phyloP scores from a whole-genome alignment of 2,113 vertebrate genomes.

The Nibea albiflora region DNA sequence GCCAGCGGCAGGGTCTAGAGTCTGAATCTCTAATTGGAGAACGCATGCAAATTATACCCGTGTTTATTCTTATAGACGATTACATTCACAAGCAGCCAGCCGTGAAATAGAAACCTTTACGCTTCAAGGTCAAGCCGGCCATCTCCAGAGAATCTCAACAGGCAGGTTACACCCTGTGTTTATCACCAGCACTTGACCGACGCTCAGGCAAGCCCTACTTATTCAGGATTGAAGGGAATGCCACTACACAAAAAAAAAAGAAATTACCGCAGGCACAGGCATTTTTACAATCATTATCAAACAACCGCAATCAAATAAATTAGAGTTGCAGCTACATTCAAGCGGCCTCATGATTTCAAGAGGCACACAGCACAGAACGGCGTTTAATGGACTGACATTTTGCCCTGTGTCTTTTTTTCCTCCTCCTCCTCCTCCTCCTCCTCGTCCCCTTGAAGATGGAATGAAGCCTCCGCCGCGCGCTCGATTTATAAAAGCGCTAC shows the following conservation, averaged over 20 bases:
- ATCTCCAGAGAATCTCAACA: conserved; percentile 33
- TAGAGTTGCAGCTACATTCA: neutral
- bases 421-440: too few relatives aligned
- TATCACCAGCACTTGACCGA: conserved; percentile 4
- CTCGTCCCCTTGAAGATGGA: conserved; percentile 26
- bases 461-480: conserved; percentile 45
- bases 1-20: conserved; percentile 2
- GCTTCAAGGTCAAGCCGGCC: conserved; percentile 36
- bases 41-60: conserved; percentile 40
- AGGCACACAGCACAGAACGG: conserved; percentile 13
- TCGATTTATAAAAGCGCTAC: conserved; percentile 63
- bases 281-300: conserved; percentile 26
- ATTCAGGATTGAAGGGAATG: neutral
- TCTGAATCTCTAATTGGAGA: conserved; percentile 59
- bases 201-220: neutral
- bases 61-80: conserved; percentile 61
- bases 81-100: conserved; percentile 37
- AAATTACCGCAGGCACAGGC: neutral
- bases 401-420: conserved; percentile 16
- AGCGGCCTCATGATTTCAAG: conserved; percentile 34
- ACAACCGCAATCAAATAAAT: conserved; percentile 31
- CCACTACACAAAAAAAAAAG: neutral
- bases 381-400: conserved; percentile 50
- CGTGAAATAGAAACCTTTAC: conserved; percentile 57
- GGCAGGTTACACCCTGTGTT: conserved; percentile 10